Evolutionary conservation across 2,797 vertebrate species (phyloP).

Genomic region (Denticeps clupeoides): DNA sequence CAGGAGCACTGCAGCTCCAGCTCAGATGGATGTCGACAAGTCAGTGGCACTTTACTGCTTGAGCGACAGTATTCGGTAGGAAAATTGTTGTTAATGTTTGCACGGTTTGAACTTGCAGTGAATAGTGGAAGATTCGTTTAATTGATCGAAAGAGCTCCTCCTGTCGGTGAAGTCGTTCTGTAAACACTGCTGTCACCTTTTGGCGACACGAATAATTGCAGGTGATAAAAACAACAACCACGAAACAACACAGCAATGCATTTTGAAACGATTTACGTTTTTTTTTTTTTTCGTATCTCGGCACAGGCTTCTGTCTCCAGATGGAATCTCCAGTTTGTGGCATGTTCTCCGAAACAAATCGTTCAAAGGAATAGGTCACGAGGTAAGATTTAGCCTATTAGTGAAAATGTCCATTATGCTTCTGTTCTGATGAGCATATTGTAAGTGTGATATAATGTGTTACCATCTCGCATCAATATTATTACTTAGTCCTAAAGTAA

Average conservation of each 20-base stretch:
- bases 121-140: too few relatives aligned
- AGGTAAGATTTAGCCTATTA: slow-evolving; percentile 9
- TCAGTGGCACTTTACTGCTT: not conserved
- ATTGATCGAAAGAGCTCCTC: too few relatives aligned
- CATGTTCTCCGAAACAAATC: slow-evolving; percentile 2
- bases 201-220: not conserved
- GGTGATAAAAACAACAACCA: not conserved
- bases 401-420: too few relatives aligned
- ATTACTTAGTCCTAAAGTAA: too few relatives aligned
- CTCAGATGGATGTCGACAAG: slow-evolving; percentile 7
- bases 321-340: slow-evolving; percentile 8
- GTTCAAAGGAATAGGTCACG: slow-evolving; percentile 15
- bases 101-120: too few relatives aligned
- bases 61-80: too few relatives aligned
- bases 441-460: too few relatives aligned
- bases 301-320: slow-evolving; percentile 15
- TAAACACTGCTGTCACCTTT: slow-evolving; percentile 12
- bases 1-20: not conserved
- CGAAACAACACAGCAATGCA: not conserved
- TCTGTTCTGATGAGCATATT: too few relatives aligned
- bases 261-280: not conserved
- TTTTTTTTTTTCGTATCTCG: not conserved
- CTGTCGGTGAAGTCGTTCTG: not conserved
- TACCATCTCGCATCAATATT: too few relatives aligned
- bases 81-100: too few relatives aligned